Conservation (phyloP, 2,888 invertebrate species). For the Ormyrus labotus region DNA sequence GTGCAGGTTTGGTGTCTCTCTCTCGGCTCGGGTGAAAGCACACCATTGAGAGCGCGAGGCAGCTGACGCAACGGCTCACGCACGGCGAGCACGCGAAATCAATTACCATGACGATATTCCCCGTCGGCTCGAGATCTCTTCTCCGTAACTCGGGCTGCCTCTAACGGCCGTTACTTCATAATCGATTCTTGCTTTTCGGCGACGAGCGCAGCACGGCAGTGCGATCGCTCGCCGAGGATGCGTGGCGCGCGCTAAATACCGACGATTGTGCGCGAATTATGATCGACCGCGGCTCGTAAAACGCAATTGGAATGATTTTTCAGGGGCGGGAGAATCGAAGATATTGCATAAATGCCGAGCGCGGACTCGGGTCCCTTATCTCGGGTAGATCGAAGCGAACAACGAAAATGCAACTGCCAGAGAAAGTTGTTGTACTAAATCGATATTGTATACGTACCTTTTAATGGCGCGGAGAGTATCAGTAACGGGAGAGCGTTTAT, state of each 20-base stretch:
- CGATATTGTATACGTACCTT: conserved; percentile 23
- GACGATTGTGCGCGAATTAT: not conserved
- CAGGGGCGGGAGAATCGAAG: not conserved
- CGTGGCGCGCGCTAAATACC: not conserved
- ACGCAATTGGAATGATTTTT: not conserved
- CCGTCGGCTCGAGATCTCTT: conserved; percentile 52
- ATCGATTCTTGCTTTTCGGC: conserved; percentile 7
- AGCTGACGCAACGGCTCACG: conserved; percentile 38
- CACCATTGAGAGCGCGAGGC: not conserved
- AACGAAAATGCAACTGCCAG: conserved; percentile 31
- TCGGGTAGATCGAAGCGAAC: not conserved
- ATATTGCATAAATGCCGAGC: conserved; percentile 9
- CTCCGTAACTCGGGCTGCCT: not conserved
- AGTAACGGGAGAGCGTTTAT: not conserved
- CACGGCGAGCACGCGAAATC: conserved; percentile 57
- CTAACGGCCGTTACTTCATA: conserved; percentile 23
- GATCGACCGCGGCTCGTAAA: not conserved
- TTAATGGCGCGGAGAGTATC: conserved; percentile 6
- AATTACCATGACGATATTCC: conserved; percentile 59
- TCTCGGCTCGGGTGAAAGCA: conserved; percentile 41
- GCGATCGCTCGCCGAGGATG: not conserved
- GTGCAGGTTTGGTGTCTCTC: conserved; percentile 10
- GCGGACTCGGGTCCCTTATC: not conserved
- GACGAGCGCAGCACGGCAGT: not conserved
- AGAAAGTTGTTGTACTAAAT: conserved; percentile 30